Evolutionary conservation across 1,140 invertebrate species (phyloP), one percentile per base, ranked within the genome.

Genomic region (Euglossa dilemma): DNA sequence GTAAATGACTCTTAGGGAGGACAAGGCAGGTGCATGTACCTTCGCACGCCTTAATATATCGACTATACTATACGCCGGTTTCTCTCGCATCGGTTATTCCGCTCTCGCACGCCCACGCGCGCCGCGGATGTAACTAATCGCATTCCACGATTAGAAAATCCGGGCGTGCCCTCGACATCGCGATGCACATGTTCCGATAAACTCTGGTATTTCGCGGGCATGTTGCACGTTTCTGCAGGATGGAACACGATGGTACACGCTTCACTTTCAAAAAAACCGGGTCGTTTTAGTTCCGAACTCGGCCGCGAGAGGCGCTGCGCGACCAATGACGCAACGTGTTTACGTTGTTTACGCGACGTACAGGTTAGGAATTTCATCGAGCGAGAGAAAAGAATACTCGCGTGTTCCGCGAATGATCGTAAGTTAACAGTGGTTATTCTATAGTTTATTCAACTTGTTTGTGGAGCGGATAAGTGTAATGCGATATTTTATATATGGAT

Each of bases 131-230:
- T 80, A 84, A 84, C 76, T 80, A 84, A 84, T 84, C 82, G 82
- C 82, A 72, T 84, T 84, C 80, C 84, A 43, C 80, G 81, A 86
- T 87, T 87, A 87, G 75, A 82, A 87, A 87, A 83, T 77, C 75
- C 76, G 52, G 71, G 57, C 76, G 81, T 82, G 67, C 73, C 77
- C 73, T 72, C 76, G 57, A 36, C 64, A 71, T 14, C 47, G 50
- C 69, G 82, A 84, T 84, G 67, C 52, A 79, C 74, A 83, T 54
- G 74, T 70, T n/a, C 76, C 69, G 82, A 84, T 77, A 85, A 85
- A 64, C 25, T 70, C 59, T 67, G 28, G 52, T 59, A 78, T 77
- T 83, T 61, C 66, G 61, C 56, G 74, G 47, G 5, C 74, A n/a
- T 76, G 66, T 23, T 23, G 11, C 11, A 43, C 36, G 25, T 59